A percentile compares a stretch with the other conserved stretches of the same genome.
Conservation (phyloP, 2,888 invertebrate genomes). For the Ecdyonurus torrentis region DNA sequence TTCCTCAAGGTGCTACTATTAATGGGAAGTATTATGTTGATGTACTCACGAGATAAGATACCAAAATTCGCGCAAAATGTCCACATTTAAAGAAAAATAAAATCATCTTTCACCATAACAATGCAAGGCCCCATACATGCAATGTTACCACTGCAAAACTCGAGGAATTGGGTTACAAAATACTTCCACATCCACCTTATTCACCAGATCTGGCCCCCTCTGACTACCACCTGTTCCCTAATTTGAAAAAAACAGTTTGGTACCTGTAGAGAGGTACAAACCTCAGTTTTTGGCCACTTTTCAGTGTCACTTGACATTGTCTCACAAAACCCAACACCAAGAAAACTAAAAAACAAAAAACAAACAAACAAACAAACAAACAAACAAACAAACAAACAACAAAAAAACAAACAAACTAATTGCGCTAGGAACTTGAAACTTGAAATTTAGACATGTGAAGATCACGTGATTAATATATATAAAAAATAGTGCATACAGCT, state of each 20-base stretch:
- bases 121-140: conserved; percentile 11
- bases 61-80: conserved; percentile 17
- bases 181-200: conserved; percentile 6
- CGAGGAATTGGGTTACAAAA: conserved; percentile 12
- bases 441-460: too few relatives aligned
- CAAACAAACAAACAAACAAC: too few relatives aligned
- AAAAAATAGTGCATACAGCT: too few relatives aligned
- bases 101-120: conserved; percentile 16
- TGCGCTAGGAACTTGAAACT: too few relatives aligned
- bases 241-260: neutral
- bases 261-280: neutral
- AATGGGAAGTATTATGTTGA: conserved; percentile 13
- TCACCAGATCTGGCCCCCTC: too few relatives aligned
- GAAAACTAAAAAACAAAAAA: too few relatives aligned
- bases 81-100: conserved; percentile 15
- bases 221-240: neutral
- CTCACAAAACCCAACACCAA: too few relatives aligned
- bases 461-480: too few relatives aligned
- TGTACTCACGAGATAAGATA: conserved; percentile 13
- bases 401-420: too few relatives aligned
- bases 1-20: conserved; percentile 19
- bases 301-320: neutral
- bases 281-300: neutral
- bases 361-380: too few relatives aligned
- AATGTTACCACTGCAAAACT: conserved; percentile 1